Percentiles rank a stretch among this genome's conserved stretches.
Conservation (phyloP, 2,113 vertebrate genomes). For the Cariama cristata region DNA sequence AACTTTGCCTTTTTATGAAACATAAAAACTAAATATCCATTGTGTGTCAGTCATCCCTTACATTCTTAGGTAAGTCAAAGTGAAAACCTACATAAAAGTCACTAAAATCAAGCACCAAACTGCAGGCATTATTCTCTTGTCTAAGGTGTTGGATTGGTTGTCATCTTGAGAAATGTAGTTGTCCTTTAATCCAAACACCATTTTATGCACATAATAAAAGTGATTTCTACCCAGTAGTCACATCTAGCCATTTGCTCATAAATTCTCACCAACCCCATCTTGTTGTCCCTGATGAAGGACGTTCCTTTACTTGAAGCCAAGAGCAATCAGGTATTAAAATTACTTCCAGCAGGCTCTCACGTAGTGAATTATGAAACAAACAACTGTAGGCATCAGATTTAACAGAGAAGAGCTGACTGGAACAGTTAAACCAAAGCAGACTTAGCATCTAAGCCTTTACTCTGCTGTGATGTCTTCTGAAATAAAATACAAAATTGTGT, state of each 20-base stretch:
- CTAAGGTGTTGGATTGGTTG: neutral
- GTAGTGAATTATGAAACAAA: slow-evolving; percentile 19
- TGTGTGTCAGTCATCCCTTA: neutral
- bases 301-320: slow-evolving; percentile 7
- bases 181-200: slow-evolving; percentile 50
- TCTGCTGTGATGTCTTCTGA: neutral
- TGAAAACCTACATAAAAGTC: slow-evolving; percentile 3
- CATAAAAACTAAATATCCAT: neutral
- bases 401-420: neutral
- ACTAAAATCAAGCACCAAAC: neutral
- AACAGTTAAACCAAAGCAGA: neutral
- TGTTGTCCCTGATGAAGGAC: slow-evolving; percentile 55
- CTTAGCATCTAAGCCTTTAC: neutral
- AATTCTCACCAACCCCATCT: slow-evolving; percentile 28
- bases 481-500: neutral
- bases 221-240: slow-evolving; percentile 63
- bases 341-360: neutral
- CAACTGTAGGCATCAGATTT: neutral
- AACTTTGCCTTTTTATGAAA: neutral
- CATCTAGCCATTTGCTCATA: slow-evolving; percentile 41
- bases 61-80: neutral
- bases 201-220: slow-evolving; percentile 69
- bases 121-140: neutral
- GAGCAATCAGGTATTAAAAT: slow-evolving; percentile 50
- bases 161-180: slow-evolving; percentile 42